Conservation (phyloP, 2,113 vertebrate species). For the Coptodon bakossiorum region DNA sequence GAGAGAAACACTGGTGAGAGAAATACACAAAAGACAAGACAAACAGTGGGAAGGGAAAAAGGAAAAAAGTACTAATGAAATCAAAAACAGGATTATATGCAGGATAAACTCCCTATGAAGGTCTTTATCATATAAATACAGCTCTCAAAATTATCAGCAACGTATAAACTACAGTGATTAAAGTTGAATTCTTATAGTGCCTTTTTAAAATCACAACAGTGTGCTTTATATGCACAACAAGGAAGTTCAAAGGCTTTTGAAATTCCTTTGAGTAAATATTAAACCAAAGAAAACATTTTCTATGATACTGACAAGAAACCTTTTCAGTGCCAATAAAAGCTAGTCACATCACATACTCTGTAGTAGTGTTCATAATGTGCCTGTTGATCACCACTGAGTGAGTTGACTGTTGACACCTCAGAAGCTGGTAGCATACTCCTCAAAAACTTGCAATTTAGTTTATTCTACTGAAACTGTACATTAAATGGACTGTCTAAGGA, state of each 20-base stretch:
- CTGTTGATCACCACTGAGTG: not conserved
- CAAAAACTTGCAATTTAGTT: not conserved
- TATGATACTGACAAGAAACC: not conserved
- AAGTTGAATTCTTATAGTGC: not conserved
- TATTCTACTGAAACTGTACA: not conserved
- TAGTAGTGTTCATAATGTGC: not conserved
- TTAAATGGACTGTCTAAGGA: not conserved
- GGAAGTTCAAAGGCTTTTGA: not conserved
- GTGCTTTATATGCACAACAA: not conserved
- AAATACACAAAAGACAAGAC: not conserved
- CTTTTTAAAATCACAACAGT: not conserved
- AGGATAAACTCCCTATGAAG: not conserved
- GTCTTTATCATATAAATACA: not conserved
- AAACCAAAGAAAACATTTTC: not conserved
- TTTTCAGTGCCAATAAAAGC: not conserved
- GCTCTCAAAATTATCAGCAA: not conserved
- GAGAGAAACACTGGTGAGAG: not conserved
- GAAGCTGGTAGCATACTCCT: not conserved
- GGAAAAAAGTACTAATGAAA: not conserved
- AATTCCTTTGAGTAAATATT: not conserved
- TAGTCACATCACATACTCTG: not conserved
- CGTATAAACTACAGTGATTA: not conserved
- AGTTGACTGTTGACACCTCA: not conserved
- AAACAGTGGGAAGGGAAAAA: not conserved
- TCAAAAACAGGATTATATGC: not conserved